Conservation (phyloP, 1,140 invertebrate genomes). For the Aphidius gifuensis region DNA sequence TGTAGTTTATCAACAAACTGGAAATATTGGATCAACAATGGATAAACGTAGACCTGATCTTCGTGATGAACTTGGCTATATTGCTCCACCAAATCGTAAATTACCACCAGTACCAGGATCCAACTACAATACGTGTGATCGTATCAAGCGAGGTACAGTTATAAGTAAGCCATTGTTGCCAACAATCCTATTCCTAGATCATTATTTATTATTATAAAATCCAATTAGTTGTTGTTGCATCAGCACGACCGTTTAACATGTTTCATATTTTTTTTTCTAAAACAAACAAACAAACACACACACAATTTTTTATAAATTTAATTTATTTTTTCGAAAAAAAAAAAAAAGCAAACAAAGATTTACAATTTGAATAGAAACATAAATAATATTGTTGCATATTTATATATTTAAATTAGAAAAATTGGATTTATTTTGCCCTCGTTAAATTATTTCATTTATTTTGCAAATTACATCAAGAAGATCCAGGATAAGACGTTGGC, state of each 20-base stretch:
- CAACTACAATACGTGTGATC: conserved; percentile 89
- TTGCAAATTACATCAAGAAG: conserved; percentile 13
- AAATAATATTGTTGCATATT: neutral
- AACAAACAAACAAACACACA: neutral
- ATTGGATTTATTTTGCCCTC: conserved; percentile 22
- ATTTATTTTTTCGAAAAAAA: neutral
- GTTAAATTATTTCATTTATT: conserved; percentile 17
- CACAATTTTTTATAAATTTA: too few species aligned
- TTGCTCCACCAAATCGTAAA: conserved; percentile 87
- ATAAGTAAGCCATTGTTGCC: conserved; percentile 71
- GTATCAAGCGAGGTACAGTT: conserved; percentile 87
- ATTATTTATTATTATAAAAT: conserved; percentile 18
- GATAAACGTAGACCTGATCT: conserved; percentile 81
- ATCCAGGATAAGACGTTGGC: conserved; percentile 11
- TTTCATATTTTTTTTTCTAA: conserved; percentile 18
- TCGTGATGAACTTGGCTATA: conserved; percentile 86
- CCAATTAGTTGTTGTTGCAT: conserved; percentile 29
- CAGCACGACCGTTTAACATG: conserved; percentile 26
- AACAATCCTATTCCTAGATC: conserved; percentile 33
- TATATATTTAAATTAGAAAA: conserved; percentile 15
- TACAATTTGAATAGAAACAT: too few species aligned
- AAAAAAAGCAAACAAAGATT: neutral
- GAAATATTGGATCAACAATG: conserved; percentile 71
- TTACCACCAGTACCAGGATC: conserved; percentile 86
- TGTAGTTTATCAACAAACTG: conserved; percentile 82